Evolutionary conservation across 2,888 invertebrate genomes (phyloP), one percentile per base, ranked within the genome.

Genomic region (Corythucha ciliata): DNA sequence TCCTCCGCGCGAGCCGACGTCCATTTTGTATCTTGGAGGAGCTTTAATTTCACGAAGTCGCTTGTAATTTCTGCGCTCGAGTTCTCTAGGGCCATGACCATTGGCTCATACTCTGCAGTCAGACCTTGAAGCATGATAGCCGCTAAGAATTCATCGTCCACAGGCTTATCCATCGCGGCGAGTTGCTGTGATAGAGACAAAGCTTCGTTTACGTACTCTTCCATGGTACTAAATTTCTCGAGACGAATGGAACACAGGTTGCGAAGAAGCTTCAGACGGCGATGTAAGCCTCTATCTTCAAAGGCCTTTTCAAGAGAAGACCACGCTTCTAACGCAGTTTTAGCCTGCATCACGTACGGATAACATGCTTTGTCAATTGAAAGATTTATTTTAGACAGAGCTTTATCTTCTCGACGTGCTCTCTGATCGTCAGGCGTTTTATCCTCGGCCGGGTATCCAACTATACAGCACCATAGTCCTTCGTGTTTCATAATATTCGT

Each of bases 141-240:
- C 1, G 18, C 49, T 14, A 49, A 12, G 1, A 49, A 32, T 29
- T 49, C 42, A 12, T 49, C 41, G 22, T 49, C 49, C 20, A 48
- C 6, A 4, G 18, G 16, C 32, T 39, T 29, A 26, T 44, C 27
- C 6, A 20, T 14, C 10, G 18, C 20, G 12, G 26, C 18, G 1
- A 49, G 14, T 46, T 49, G 5, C 10, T 44, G 42, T 2, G 42
- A n/a, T 2, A 41, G 14, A 24, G 14, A 16, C 42, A 49, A 14
- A 2, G 21, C 29, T 20, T 49, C 48, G 44, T 53, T 49, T 1
- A 49, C 41, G n/a, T 53, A 53, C 4, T 41, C 14, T n/a, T 48
- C 48, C 42, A 48, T 48, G n/a, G 39, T 12, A 10, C 21, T 22
- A 10, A 41, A 42, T 16, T 32, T n/a, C 10, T 5, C 26, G 12